phyloP scores from a whole-genome alignment of 2,888 invertebrate species.

The Ormyrus pomaceus region DNA sequence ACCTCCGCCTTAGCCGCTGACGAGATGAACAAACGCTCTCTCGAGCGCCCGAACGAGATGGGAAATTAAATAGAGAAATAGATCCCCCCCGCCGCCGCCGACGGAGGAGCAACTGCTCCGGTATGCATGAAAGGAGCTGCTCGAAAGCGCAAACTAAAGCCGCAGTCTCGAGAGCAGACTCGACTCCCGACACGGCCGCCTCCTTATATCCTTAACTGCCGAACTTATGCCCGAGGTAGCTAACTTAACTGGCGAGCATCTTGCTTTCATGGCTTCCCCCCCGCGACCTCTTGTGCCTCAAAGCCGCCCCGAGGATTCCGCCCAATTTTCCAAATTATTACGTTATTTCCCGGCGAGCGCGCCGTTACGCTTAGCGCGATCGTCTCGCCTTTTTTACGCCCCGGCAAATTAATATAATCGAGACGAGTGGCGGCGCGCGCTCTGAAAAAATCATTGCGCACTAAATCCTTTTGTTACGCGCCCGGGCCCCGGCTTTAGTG shows the following conservation, averaged over 20 bases:
- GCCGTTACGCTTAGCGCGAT: background rate
- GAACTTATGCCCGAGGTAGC: constrained; percentile 64
- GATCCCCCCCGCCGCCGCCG: constrained; percentile 30
- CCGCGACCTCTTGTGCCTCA: background rate
- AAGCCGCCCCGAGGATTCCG: constrained; percentile 36
- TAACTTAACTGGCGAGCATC: constrained; percentile 56
- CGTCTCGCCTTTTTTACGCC: background rate
- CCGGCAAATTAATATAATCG: constrained; percentile 42
- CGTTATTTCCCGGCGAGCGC: constrained; percentile 37
- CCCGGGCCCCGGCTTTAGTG: background rate
- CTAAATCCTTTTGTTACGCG: constrained; percentile 23
- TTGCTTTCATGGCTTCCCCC: constrained; percentile 56
- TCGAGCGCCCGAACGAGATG: constrained; percentile 36
- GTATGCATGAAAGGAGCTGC: constrained; percentile 74
- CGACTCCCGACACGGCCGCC: constrained; percentile 54
- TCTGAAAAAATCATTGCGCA: background rate
- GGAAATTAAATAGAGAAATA: constrained; percentile 58
- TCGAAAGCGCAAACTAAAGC: constrained; percentile 28
- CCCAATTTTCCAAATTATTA: constrained; percentile 56
- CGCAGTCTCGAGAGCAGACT: constrained; percentile 28
- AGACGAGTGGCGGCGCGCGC: constrained; percentile 13
- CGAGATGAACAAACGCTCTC: constrained; percentile 51
- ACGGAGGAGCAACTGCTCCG: constrained; percentile 63
- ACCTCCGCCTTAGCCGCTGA: constrained; percentile 5
- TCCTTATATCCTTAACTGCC: constrained; percentile 71